Evolutionary conservation across 2,888 invertebrate genomes (phyloP).

Genomic region (Aethes cnicana): DNA sequence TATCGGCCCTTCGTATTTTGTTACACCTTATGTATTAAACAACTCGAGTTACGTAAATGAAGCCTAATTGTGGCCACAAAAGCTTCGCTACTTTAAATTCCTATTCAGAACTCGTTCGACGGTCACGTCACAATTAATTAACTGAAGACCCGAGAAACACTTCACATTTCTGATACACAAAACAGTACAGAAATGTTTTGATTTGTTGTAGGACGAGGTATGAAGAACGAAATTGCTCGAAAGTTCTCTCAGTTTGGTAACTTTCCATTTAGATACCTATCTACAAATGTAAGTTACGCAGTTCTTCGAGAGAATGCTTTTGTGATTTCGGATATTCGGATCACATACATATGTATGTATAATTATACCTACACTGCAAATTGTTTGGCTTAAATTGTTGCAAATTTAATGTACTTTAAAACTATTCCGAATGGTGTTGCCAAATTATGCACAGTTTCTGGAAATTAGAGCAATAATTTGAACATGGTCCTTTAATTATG

Average conservation of each 20-base stretch:
- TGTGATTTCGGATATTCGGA: no score
- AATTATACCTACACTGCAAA: no score
- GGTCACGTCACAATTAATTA: constrained; percentile 20
- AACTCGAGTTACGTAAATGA: not conserved
- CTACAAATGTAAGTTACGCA: constrained; percentile 37
- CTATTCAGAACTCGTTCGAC: constrained; percentile 7
- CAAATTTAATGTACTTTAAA: no score
- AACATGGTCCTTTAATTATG: no score
- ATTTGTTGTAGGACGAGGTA: constrained; percentile 50
- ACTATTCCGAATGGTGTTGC: no score
- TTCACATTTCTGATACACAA: constrained; percentile 29
- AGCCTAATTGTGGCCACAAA: not conserved
- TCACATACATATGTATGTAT: no score
- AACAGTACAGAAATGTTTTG: constrained; percentile 51
- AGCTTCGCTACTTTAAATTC: not conserved
- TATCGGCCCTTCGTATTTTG: not conserved
- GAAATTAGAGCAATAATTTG: no score
- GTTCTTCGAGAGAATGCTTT: constrained; percentile 20
- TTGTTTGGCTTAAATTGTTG: no score
- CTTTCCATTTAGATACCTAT: constrained; percentile 48
- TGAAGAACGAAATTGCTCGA: constrained; percentile 47
- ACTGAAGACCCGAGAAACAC: constrained; percentile 23
- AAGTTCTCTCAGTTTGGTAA: constrained; percentile 50
- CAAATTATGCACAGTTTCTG: no score
- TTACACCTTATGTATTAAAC: no score